A percentile compares a stretch with the other conserved stretches of the same genome.
Evolutionary conservation across 2,797 vertebrate genomes (phyloP).

Genomic region (Pseudochirops cupreus): DNA sequence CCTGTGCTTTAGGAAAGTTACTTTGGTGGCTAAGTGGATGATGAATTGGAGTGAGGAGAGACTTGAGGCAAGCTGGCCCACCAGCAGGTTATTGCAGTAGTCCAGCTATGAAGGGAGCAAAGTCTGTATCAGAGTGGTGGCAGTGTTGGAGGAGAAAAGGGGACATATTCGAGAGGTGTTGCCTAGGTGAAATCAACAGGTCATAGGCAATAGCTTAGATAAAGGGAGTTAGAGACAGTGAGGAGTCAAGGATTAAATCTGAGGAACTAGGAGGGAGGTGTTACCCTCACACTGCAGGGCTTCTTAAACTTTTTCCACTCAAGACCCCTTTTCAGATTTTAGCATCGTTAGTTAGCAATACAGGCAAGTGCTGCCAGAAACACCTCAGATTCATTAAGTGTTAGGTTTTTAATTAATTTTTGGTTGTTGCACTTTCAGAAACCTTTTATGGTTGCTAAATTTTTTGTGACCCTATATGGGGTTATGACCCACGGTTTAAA

Average conservation of each 20-base stretch:
- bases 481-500: too few relatives aligned
- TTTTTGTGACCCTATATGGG: too few relatives aligned
- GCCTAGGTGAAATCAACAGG: background rate
- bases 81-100: background rate
- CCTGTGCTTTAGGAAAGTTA: background rate
- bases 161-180: background rate
- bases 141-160: background rate
- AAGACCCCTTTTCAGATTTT: too few relatives aligned
- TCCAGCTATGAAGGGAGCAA: background rate
- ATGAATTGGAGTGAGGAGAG: background rate
- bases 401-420: too few relatives aligned
- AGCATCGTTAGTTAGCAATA: too few relatives aligned
- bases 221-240: background rate
- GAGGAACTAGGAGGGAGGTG: background rate
- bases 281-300: background rate
- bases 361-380: too few relatives aligned
- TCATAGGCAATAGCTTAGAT: background rate
- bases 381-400: too few relatives aligned
- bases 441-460: too few relatives aligned
- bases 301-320: too few relatives aligned
- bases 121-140: background rate
- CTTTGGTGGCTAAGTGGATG: background rate
- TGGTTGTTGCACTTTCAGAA: too few relatives aligned
- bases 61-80: background rate
- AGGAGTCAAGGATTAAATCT: background rate